phyloP scores from a whole-genome alignment of 2,888 invertebrate genomes.

The Leistus spinibarbis region DNA sequence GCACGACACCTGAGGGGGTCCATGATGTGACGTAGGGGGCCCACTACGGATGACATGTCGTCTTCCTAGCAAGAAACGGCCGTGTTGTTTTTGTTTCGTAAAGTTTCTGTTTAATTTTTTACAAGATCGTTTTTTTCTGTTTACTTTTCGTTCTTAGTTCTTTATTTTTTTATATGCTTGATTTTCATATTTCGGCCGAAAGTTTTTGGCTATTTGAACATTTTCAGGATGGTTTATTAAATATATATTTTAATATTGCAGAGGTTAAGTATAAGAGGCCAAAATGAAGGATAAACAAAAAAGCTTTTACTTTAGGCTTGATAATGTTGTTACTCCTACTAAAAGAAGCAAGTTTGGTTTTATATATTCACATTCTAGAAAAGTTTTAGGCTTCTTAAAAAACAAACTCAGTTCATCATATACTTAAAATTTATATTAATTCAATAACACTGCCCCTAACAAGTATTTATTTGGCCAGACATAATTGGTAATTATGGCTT shows the following conservation, averaged over 20 bases:
- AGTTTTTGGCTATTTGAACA: background rate
- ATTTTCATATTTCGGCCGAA: constrained; percentile 15
- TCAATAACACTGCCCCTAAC: no score
- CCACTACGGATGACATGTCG: constrained; percentile 14
- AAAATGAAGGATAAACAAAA: background rate
- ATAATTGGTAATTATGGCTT: no score
- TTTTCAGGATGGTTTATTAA: constrained; percentile 2
- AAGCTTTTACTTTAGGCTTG: background rate
- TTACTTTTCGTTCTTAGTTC: background rate
- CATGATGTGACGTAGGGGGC: constrained; percentile 16
- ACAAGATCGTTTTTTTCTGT: constrained; percentile 11
- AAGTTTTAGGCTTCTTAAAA: no score
- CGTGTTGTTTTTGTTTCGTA: background rate
- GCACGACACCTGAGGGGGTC: constrained; percentile 15
- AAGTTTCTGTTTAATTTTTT: constrained; percentile 24
- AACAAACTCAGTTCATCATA: no score
- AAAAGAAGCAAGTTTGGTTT: background rate
- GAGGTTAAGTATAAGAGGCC: background rate
- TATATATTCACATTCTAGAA: no score
- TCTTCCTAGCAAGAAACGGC: background rate
- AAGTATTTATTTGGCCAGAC: no score
- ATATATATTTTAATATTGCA: constrained; percentile 1
- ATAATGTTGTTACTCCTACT: background rate
- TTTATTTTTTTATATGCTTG: constrained; percentile 25
- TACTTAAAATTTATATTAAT: no score